Percentiles rank a stretch among this genome's conserved stretches.
phyloP scores from a whole-genome alignment of 2,888 invertebrate species.

The Terebella lapidaria region DNA sequence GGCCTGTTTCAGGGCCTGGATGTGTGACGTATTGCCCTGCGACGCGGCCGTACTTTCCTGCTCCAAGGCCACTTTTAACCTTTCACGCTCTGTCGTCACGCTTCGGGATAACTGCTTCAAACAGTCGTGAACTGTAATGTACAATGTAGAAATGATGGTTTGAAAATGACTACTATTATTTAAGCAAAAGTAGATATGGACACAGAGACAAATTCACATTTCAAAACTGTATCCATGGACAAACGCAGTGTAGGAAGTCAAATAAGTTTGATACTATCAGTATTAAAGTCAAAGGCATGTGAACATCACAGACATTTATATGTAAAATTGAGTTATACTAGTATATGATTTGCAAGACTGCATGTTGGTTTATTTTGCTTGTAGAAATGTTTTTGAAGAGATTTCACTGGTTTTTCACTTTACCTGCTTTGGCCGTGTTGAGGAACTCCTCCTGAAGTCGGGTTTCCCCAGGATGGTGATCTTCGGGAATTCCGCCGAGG shows the following conservation, averaged over 20 bases:
- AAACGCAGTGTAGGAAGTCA: too few relatives aligned
- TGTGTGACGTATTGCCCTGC: conserved; percentile 14
- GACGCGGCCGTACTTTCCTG: conserved; percentile 38
- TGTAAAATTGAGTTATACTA: too few relatives aligned
- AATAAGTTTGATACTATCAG: too few relatives aligned
- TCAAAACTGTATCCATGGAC: too few relatives aligned
- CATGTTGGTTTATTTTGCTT: too few relatives aligned
- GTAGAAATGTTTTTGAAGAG: too few relatives aligned
- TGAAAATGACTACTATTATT: conserved; percentile 1
- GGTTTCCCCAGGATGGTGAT: not conserved
- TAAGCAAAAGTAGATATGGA: too few relatives aligned
- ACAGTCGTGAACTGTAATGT: conserved; percentile 19
- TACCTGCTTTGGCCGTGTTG: conserved; percentile 2
- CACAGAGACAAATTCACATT: too few relatives aligned
- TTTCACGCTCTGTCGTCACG: conserved; percentile 58
- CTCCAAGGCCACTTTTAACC: conserved; percentile 63
- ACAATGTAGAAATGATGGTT: not conserved
- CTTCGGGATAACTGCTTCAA: conserved; percentile 16
- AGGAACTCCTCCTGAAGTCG: conserved; percentile 2
- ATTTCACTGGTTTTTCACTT: too few relatives aligned
- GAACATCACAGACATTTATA: too few relatives aligned
- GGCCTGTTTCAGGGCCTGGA: conserved; percentile 35
- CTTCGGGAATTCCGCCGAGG: not conserved
- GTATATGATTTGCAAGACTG: too few relatives aligned
- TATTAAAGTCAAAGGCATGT: too few relatives aligned